Base-by-base conservation (phyloP, 2,888 invertebrate genomes). In the Thymelicus acteon region DNA sequence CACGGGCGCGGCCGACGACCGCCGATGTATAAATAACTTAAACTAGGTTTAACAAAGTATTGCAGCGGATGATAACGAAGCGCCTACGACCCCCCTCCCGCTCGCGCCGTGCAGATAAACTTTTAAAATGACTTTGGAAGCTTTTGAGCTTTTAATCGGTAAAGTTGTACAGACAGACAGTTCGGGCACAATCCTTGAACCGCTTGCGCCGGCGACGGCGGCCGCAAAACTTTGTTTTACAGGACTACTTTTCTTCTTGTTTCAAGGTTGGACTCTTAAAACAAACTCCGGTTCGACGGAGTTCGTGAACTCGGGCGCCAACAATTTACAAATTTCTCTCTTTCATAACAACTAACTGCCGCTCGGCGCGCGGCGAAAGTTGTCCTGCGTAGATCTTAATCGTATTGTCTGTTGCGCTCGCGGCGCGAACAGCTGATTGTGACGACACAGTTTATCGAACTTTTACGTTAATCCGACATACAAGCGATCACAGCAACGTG, bases 201-300 rank as follows among this genome's bases (percentile, higher is more conserved):
- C 91, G 93, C 93, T 93, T 93, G 93, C 93, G 93, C 93, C 92
- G 93, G 93, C 92, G 94, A 92, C 94, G 94, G 91, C 94, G 89
- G 93, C 93, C 94, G 93, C 94, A 93, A 93, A 94, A 94, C 94
- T 94, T 94, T 94, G 94, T 94, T 94, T 94, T 93, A 94, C 94
- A 94, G 94, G 94, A 94, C 94, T 94, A 94, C 94, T 94, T 94
- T 94, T 94, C 93, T 94, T 94, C 94, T 94, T 94, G 94, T 94
- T 94, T 94, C 94, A 94, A 94, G 94, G 94, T 94, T 94, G 94
- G 93, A 94, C 94, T 94, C 94, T 94, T 94, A 94, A 94, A 94
- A 94, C 94, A 94, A 94, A 94, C 94, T 93, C 93, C 91, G 83
- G 93, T 93, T 93, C 93, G 93, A 93, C 93, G 92, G 93, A 94